Base-by-base conservation (phyloP, 1,140 invertebrate species). In the Drosophila mayri region DNA sequence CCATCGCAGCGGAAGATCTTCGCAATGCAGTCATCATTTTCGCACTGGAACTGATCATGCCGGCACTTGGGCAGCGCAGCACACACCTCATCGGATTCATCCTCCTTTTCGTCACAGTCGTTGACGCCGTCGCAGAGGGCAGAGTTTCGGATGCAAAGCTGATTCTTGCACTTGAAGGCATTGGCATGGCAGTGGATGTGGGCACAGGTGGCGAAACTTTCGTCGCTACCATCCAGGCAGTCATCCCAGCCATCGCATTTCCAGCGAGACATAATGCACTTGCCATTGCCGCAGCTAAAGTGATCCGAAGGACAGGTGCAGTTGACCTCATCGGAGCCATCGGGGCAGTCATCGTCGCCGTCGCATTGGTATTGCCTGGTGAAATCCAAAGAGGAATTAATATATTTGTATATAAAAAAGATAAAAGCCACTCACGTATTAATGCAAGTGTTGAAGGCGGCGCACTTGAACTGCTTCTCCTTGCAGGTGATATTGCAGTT, bases 261-360 rank as follows among this genome's bases (percentile, higher is more conserved):
- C 96, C 96, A 97, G 70, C 96, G 94, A 0, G 95, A 96, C 4
- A 97, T 97, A 37, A 99, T 97, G 90, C 98, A 99, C 90, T 98
- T 98, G 35, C 97, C 96, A 91, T 99, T 99, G 18, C 93, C 94
- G 47, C 85, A 88, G 47, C 77, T 85, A 93, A 99, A 99, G 91
- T 99, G 98, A 2, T 97, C 98, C 88, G 98, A 97, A 0, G 97
- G 98, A 93, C 98, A 97, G 16, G 96, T 93, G 1, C 94, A 93
- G 76, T 97, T 95, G 1, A 95, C 93, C 92, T 99, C 98, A 92
- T 99, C 98, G 28, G 96, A 97, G 32, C 97, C 96, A 92, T 99
- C 98, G 0, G 97, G 98, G 85, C 98, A 99, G 86, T 99, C 98
- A 81, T 98, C 97, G 50, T 98, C 97, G 93, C 82, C 54, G 79